Percentiles rank a stretch among this genome's conserved stretches.
These are phyloP conservation scores for Prionace glauca DNA, from an alignment of 2,797 vertebrate genomes.

Conservation along the genomic window DNA sequence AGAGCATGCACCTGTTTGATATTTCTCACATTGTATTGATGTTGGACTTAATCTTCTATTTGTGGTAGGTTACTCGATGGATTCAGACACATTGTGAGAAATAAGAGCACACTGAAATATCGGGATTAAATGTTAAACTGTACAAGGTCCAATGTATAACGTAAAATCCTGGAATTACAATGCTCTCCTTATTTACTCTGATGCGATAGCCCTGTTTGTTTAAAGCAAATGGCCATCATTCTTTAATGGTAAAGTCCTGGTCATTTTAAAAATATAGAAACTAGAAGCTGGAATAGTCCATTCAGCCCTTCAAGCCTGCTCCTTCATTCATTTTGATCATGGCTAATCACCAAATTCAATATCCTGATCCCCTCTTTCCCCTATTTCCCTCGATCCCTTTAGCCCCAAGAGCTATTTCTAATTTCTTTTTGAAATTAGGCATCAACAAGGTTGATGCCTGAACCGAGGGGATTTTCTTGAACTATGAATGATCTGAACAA, in stretches of 20 bases:
- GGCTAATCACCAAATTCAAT: too few species aligned
- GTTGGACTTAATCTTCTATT: not conserved
- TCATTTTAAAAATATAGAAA: not conserved
- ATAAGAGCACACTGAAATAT: not conserved
- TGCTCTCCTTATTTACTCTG: not conserved
- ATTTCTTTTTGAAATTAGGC: too few species aligned
- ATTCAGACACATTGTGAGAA: not conserved
- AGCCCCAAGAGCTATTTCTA: too few species aligned
- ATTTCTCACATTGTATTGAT: not conserved
- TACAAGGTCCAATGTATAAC: not conserved
- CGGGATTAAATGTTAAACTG: not conserved
- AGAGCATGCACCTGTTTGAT: slow-evolving; percentile 1
- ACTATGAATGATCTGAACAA: not conserved
- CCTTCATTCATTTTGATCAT: too few species aligned
- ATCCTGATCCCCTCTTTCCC: too few species aligned
- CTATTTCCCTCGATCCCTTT: too few species aligned
- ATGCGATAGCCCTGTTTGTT: not conserved
- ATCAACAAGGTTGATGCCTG: not conserved
- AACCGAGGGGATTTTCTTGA: not conserved
- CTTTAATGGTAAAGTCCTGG: not conserved
- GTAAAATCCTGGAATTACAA: not conserved
- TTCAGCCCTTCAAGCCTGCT: too few species aligned
- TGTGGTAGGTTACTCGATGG: not conserved
- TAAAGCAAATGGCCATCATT: not conserved
- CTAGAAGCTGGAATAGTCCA: too few species aligned